Conservation (phyloP, 2,888 invertebrate species). For the Tethea ocularis region DNA sequence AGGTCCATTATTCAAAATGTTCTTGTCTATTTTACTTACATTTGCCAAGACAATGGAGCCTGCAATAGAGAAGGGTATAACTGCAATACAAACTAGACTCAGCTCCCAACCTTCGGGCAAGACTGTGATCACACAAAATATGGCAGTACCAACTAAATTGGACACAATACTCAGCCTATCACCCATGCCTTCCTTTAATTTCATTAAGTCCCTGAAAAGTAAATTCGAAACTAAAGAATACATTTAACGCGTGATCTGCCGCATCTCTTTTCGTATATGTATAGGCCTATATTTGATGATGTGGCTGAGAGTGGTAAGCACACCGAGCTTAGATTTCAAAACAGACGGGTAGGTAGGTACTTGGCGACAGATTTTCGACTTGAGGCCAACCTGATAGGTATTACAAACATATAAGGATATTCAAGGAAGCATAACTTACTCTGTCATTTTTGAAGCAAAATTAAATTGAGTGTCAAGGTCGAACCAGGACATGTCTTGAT, state of each 20-base stretch:
- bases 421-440: constrained; percentile 79
- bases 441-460: constrained; percentile 88
- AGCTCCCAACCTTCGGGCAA: constrained; percentile 93
- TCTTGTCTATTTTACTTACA: constrained; percentile 73
- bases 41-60: constrained; percentile 90
- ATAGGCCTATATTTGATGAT: too few relatives aligned
- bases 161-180: constrained; percentile 91
- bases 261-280: too few relatives aligned
- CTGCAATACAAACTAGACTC: constrained; percentile 90
- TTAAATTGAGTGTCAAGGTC: constrained; percentile 88
- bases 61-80: constrained; percentile 90
- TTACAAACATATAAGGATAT: too few relatives aligned
- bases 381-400: too few relatives aligned
- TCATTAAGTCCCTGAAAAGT: constrained; percentile 87
- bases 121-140: constrained; percentile 88
- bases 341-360: too few relatives aligned
- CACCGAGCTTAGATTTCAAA: too few relatives aligned
- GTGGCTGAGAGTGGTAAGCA: too few relatives aligned
- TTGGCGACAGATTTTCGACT: too few relatives aligned
- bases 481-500: constrained; percentile 90
- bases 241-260: too few relatives aligned
- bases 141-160: constrained; percentile 87
- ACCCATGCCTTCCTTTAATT: constrained; percentile 92
- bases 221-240: too few relatives aligned
- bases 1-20: too few relatives aligned